These are phyloP conservation scores for Ctenopoma multispine DNA, from an alignment of 2,797 vertebrate species.

Conservation along the genomic window DNA sequence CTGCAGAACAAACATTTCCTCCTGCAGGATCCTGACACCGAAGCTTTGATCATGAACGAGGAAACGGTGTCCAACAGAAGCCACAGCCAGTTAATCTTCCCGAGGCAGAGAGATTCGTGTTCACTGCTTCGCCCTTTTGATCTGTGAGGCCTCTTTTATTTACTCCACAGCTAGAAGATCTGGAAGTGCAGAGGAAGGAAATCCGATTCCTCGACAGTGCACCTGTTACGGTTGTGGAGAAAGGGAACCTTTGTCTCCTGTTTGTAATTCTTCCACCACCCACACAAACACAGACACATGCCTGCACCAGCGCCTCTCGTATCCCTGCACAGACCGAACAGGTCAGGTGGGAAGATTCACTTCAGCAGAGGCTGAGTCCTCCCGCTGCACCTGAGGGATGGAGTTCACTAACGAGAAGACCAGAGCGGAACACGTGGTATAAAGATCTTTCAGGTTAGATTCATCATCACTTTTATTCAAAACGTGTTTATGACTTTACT, in stretches of 20 bases:
- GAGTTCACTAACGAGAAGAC: conserved; percentile 4
- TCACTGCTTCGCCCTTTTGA: conserved; percentile 39
- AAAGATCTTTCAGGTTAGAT: too few relatives aligned
- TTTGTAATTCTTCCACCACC: conserved; percentile 67
- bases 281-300: conserved; percentile 57
- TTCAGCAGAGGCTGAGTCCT: conserved; percentile 28
- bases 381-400: conserved; percentile 44
- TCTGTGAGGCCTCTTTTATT: neutral
- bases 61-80: conserved; percentile 8
- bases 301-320: conserved; percentile 47
- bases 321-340: conserved; percentile 54
- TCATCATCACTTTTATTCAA: too few relatives aligned
- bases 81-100: conserved; percentile 23
- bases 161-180: conserved; percentile 15
- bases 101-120: conserved; percentile 26
- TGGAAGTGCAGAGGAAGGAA: conserved; percentile 25
- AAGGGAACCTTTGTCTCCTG: conserved; percentile 67
- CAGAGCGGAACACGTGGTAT: neutral
- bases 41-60: conserved; percentile 39
- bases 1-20: neutral
- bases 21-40: conserved; percentile 19
- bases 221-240: conserved; percentile 65
- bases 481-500: too few relatives aligned
- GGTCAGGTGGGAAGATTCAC: conserved; percentile 60
- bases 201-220: conserved; percentile 53